Base-by-base conservation (phyloP, 2,797 vertebrate species). In the Poecile montanus region DNA sequence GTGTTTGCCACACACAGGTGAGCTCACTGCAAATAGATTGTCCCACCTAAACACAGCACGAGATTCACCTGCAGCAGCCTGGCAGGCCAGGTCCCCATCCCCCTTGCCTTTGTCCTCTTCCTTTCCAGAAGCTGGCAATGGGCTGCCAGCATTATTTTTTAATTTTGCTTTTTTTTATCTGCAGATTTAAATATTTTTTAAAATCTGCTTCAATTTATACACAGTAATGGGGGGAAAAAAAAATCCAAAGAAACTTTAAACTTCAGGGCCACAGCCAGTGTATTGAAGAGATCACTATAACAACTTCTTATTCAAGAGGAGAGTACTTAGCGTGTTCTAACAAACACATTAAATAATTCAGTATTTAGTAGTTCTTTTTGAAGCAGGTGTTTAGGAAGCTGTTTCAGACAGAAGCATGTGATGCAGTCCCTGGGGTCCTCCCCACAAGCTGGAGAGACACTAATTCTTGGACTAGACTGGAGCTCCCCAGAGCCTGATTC, bases 21-120 rank as follows among this genome's bases (percentile, higher is more conserved):
- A 81, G 48, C 4, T 53, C 54, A 16, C 0, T 62, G 66, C 30
- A 51, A 36, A 42, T 2, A 2, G 6, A 13, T 6, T 57, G 11
- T 23, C 38, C 21, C 32, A 34, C 10, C 6, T 7, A 8, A 54
- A 30, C 0, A 1, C 36, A 16, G 25, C 22, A 48, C 0, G 0
- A 54, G 58, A 47, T 44, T 30, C 42, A 85, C 58, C 82, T 89
- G 67, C 60, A 73, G 60, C 78, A 17, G 14, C 45, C 54, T 21
- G 7, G 50, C 34, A 89, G 25, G n/a, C 34, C 34, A 57, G 40
- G 13, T 36, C 15, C 42, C 13, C 44, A 42, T 7, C 3, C 16
- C 25, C 10, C 29, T 71, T 66, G 12, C 18, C 58, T 84, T 56
- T 40, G 10, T n/a, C 23, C 7, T 78, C 38, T 13, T 77, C 36